phyloP scores from a whole-genome alignment of 1,140 invertebrate species.

The Ctenoplectra terminalis region DNA sequence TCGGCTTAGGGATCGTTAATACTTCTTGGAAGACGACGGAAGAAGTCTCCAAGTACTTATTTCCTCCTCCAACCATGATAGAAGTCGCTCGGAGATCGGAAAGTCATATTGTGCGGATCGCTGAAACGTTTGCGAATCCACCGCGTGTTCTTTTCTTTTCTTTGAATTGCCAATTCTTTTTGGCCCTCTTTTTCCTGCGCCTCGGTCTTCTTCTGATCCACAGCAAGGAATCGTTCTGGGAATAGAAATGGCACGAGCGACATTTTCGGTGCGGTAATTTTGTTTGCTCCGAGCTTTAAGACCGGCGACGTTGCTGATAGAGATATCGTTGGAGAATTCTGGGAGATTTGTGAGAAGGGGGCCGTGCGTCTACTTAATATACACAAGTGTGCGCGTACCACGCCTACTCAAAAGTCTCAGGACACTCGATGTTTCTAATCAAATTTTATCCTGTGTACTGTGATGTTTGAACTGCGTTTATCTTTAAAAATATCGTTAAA shows the following conservation, averaged over 20 bases:
- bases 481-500: too few relatives aligned
- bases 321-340: not conserved
- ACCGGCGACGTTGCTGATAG: not conserved
- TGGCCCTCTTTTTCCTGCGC: too few relatives aligned
- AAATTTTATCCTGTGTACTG: too few relatives aligned
- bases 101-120: constrained; percentile 31
- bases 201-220: not conserved
- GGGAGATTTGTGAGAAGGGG: not conserved
- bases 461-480: too few relatives aligned
- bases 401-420: too few relatives aligned
- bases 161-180: constrained; percentile 11
- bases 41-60: constrained; percentile 43
- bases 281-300: too few relatives aligned
- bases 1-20: constrained; percentile 66
- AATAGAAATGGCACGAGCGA: not conserved
- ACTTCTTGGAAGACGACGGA: constrained; percentile 16
- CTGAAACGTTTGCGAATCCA: constrained; percentile 15
- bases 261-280: not conserved
- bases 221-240: not conserved
- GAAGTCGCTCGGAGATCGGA: not conserved
- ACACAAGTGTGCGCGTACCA: too few relatives aligned
- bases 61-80: not conserved
- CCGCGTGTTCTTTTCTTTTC: not conserved
- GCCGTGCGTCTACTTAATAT: too few relatives aligned
- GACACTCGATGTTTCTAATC: too few relatives aligned